Evolutionary conservation across 92 coral and sea anemone genomes (phyloP).

Genomic region (Epizoanthus illoricatus): DNA sequence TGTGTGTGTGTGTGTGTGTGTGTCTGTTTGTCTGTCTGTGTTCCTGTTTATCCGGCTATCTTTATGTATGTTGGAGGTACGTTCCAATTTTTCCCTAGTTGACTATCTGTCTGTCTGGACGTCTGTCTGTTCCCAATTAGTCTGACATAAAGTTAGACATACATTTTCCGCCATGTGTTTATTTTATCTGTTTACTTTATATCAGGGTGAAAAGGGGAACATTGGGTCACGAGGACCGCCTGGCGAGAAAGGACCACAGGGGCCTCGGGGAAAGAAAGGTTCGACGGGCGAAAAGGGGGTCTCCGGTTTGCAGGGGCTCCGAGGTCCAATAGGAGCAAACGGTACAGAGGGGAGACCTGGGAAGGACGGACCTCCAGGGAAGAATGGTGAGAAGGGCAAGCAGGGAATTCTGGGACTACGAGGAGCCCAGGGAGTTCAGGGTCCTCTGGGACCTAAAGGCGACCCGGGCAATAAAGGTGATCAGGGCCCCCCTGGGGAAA

Average conservation of each 20-base stretch:
- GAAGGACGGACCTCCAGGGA: not conserved
- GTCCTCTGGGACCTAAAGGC: not conserved
- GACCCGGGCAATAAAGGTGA: not conserved
- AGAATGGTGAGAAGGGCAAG: not conserved
- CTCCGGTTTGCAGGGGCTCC: not conserved
- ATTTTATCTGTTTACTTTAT: not conserved
- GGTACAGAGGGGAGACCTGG: conserved; percentile 4
- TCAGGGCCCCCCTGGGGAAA: not conserved
- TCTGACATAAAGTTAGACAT: no score
- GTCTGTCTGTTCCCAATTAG: no score
- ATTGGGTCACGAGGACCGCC: not conserved
- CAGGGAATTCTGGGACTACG: not conserved
- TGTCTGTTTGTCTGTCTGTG: no score
- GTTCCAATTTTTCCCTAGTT: no score
- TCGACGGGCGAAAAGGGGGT: not conserved
- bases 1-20: no score
- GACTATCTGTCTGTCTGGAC: no score
- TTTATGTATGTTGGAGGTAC: no score
- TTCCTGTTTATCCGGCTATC: no score
- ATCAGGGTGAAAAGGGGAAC: not conserved
- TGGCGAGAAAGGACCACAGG: not conserved
- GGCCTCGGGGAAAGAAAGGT: not conserved
- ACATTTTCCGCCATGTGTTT: no score
- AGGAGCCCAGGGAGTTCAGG: not conserved
- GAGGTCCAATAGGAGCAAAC: not conserved